Conservation (phyloP, 2,888 invertebrate genomes). For the Neoscelio sp. region DNA sequence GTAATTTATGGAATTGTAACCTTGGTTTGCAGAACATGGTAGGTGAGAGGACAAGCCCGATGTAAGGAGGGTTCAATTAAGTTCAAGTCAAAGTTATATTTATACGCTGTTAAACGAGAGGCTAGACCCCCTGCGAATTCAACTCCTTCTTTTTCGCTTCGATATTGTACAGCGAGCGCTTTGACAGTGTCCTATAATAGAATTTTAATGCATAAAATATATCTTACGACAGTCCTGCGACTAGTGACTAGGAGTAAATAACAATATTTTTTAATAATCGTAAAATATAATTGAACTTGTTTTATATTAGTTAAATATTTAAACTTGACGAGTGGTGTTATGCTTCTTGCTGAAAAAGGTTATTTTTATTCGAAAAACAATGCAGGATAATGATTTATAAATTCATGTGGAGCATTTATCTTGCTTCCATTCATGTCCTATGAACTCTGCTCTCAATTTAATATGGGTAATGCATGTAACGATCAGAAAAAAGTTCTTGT, state of each 20-base stretch:
- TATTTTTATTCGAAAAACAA: conserved; percentile 34
- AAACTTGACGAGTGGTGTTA: too few species aligned
- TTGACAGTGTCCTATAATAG: conserved; percentile 60
- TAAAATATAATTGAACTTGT: too few species aligned
- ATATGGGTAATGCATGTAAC: conserved; percentile 63
- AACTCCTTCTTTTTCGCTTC: conserved; percentile 49
- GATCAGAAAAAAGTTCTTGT: conserved; percentile 66
- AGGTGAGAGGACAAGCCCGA: conserved; percentile 61
- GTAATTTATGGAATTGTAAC: conserved; percentile 64
- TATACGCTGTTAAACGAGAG: conserved; percentile 75
- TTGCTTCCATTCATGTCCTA: conserved; percentile 48
- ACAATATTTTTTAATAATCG: too few species aligned
- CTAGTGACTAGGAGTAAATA: too few species aligned
- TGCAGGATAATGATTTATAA: conserved; percentile 51
- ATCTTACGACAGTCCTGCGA: conserved; percentile 16
- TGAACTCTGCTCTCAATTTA: conserved; percentile 59
- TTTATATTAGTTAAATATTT: too few species aligned
- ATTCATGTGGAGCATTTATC: conserved; percentile 49
- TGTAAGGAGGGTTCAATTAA: conserved; percentile 75
- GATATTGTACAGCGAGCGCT: conserved; percentile 51
- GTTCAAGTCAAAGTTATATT: conserved; percentile 77
- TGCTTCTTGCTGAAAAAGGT: conserved; percentile 12
- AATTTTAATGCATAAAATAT: conserved; percentile 51
- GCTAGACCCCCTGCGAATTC: conserved; percentile 75
- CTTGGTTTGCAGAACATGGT: conserved; percentile 47